A percentile compares a stretch with the other conserved stretches of the same genome.
Conservation (phyloP, 2,113 vertebrate species). For the Marmota flaviventris region DNA sequence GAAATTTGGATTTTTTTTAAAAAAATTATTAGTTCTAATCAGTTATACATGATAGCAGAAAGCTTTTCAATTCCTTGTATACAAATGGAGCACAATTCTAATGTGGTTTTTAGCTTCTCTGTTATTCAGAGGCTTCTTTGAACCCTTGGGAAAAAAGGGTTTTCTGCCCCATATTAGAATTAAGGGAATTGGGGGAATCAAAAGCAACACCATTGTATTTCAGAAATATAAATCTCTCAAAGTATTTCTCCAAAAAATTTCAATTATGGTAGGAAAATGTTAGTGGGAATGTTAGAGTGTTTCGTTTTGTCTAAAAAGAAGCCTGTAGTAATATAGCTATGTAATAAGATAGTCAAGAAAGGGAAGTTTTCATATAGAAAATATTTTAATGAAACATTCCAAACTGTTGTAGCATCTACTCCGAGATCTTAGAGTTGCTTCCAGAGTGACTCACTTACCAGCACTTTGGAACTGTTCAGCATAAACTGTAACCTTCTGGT, state of each 20-base stretch:
- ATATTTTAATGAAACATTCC: slow-evolving; percentile 10
- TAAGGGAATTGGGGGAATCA: slow-evolving; percentile 8
- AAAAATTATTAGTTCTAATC: no score
- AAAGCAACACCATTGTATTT: slow-evolving; percentile 3
- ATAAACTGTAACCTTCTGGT: slow-evolving; percentile 39
- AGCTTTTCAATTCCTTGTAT: no score
- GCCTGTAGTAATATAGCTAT: neutral
- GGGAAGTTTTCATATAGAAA: slow-evolving; percentile 20
- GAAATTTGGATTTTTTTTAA: neutral
- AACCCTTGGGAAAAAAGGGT: neutral
- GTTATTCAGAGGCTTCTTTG: neutral
- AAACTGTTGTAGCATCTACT: neutral
- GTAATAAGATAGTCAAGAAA: slow-evolving; percentile 33
- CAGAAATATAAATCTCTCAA: slow-evolving; percentile 28
- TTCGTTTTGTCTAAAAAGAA: slow-evolving; percentile 41
- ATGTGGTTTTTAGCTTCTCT: slow-evolving; percentile 7
- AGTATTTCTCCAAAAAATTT: slow-evolving; percentile 25
- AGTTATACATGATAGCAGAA: no score
- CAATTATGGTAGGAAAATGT: neutral
- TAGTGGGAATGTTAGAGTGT: neutral
- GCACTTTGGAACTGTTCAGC: neutral
- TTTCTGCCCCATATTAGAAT: slow-evolving; percentile 22
- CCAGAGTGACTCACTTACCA: neutral
- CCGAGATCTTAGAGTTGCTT: neutral
- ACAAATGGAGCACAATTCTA: no score